Evolutionary conservation across 37 sponge, comb jelly and placozoan species (phyloP).

Genomic region (Theonella swinhoei): DNA sequence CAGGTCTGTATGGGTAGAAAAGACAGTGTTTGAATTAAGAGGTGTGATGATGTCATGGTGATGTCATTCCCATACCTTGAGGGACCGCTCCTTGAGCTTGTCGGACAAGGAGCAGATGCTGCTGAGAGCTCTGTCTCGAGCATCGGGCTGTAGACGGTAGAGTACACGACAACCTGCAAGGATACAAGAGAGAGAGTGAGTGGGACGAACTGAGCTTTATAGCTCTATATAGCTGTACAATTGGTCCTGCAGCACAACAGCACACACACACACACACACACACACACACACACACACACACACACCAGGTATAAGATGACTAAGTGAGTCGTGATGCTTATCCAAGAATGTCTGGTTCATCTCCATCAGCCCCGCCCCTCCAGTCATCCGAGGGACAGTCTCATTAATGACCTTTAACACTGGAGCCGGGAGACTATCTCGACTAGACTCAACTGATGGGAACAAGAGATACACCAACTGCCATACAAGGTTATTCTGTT

Average conservation of each 20-base stretch:
- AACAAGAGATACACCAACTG: not conserved
- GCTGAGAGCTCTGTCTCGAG: slow-evolving; percentile 35
- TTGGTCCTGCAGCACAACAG: not conserved
- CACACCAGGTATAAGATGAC: slow-evolving; percentile 74
- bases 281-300: not conserved
- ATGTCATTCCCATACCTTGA: slow-evolving; percentile 29
- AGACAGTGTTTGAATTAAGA: not conserved
- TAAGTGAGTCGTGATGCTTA: slow-evolving; percentile 64
- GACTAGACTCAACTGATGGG: slow-evolving; percentile 11
- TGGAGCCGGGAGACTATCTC: slow-evolving; percentile 20
- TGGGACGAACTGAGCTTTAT: not conserved
- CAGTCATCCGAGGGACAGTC: slow-evolving; percentile 47
- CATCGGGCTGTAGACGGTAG: slow-evolving; percentile 57
- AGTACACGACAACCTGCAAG: slow-evolving; percentile 62
- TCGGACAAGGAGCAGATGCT: slow-evolving; percentile 57
- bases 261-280: no score
- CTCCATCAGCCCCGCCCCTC: slow-evolving; percentile 22
- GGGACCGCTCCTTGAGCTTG: slow-evolving; percentile 26
- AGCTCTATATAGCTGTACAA: not conserved
- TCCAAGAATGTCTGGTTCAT: slow-evolving; percentile 67
- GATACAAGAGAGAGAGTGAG: no score
- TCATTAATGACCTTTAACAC: slow-evolving; percentile 54
- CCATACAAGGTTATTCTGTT: no score
- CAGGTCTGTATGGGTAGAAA: slow-evolving; percentile 49
- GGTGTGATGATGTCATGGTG: not conserved